Percentiles rank a stretch among this genome's conserved stretches.
These are phyloP conservation scores for Itoplectis maculator DNA, from an alignment of 2,888 invertebrate species.

Conservation along the genomic window DNA sequence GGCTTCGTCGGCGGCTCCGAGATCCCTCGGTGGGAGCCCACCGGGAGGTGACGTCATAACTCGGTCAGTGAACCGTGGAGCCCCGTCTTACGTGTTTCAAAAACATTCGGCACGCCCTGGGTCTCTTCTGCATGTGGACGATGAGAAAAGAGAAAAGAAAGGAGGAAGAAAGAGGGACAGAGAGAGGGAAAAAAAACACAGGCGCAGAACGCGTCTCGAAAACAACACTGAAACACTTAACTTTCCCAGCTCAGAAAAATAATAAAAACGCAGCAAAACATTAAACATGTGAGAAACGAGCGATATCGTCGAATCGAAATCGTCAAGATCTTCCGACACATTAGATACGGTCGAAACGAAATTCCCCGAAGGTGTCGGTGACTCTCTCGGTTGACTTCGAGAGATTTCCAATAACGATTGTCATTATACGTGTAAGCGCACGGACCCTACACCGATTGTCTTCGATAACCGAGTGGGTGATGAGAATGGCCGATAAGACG, in stretches of 20 bases:
- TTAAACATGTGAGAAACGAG: not conserved
- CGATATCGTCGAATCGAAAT: constrained; percentile 12
- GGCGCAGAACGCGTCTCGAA: constrained; percentile 17
- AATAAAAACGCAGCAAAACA: constrained; percentile 33
- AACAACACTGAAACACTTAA: constrained; percentile 52
- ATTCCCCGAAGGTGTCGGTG: constrained; percentile 37
- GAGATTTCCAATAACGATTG: constrained; percentile 40
- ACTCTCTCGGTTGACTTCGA: constrained; percentile 9
- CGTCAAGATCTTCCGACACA: constrained; percentile 25
- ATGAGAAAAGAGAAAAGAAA: constrained; percentile 32
- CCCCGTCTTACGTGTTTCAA: constrained; percentile 78
- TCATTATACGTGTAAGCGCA: not conserved
- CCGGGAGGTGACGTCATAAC: constrained; percentile 79
- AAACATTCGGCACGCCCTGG: constrained; percentile 76
- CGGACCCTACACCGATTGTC: constrained; percentile 9
- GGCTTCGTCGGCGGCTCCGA: constrained; percentile 31
- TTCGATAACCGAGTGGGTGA: constrained; percentile 5
- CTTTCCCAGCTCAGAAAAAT: constrained; percentile 8
- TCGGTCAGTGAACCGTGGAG: constrained; percentile 81
- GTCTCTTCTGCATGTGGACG: constrained; percentile 35
- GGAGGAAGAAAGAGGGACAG: constrained; percentile 10
- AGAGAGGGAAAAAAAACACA: constrained; percentile 11
- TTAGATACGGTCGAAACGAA: constrained; percentile 26
- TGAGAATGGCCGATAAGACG: constrained; percentile 31
- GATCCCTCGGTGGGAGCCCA: constrained; percentile 68